phyloP scores from a whole-genome alignment of 2,888 invertebrate genomes.

The Cantharis flavilabris region DNA sequence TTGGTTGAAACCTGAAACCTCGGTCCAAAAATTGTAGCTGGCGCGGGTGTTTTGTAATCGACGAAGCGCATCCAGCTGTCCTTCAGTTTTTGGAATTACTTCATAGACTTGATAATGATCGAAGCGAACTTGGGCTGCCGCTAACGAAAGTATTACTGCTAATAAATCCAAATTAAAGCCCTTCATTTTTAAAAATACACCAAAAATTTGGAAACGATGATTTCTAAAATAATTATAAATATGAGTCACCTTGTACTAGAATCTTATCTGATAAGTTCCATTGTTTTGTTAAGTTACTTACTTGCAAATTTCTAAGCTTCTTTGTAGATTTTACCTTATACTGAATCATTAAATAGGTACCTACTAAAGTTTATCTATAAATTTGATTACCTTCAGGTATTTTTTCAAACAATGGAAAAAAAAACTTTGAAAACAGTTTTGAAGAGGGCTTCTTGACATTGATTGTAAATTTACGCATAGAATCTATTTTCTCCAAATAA shows the following conservation, averaged over 20 bases:
- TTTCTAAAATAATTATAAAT: neutral
- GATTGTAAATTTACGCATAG: no score
- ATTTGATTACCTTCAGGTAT: no score
- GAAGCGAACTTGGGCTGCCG: conserved; percentile 15
- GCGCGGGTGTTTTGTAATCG: neutral
- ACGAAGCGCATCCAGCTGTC: conserved; percentile 1
- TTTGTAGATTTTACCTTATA: no score
- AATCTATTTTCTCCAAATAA: no score
- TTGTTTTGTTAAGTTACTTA: no score
- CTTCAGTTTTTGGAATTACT: conserved; percentile 38
- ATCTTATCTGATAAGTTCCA: no score
- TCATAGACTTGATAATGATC: conserved; percentile 46
- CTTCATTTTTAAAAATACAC: neutral
- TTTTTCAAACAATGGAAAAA: no score
- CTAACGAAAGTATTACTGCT: neutral
- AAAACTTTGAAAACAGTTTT: no score
- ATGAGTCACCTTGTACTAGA: neutral
- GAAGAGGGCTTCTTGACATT: no score
- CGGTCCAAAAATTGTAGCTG: conserved; percentile 54
- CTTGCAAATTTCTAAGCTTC: no score
- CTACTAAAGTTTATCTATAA: no score
- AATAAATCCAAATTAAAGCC: conserved; percentile 35
- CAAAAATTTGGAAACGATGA: neutral
- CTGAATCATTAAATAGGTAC: no score
- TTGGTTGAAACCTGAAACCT: conserved; percentile 45